Evolutionary conservation across 2,888 invertebrate species (phyloP).

Genomic region (Cantharis flavilabris): DNA sequence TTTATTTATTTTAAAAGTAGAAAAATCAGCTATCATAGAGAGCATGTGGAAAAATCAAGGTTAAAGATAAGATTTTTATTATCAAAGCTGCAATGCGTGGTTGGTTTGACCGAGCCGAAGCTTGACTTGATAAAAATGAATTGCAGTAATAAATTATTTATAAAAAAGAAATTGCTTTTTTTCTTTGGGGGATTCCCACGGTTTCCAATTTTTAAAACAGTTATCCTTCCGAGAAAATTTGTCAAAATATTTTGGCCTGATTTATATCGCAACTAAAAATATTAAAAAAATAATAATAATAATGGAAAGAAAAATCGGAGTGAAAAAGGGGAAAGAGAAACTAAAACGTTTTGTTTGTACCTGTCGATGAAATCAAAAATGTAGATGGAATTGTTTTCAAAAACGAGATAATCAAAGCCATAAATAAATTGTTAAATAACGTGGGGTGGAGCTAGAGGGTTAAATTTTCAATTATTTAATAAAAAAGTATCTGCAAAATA

Average conservation of each 20-base stretch:
- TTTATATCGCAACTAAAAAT: not conserved
- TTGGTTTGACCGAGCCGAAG: not conserved
- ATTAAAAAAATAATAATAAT: not conserved
- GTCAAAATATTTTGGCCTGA: not conserved
- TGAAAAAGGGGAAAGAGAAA: not conserved
- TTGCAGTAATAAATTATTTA: not conserved
- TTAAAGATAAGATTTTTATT: not conserved
- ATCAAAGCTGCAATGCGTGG: not conserved
- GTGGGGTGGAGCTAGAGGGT: conserved; percentile 22
- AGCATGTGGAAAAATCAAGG: not conserved
- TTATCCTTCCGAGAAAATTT: not conserved
- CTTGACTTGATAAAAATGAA: not conserved
- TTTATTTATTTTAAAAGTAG: not conserved
- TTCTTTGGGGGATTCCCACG: not conserved
- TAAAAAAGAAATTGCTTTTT: not conserved
- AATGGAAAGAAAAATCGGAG: not conserved
- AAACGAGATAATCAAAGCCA: not conserved
- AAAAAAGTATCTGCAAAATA: conserved; percentile 31
- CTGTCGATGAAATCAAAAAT: not conserved
- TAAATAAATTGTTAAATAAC: conserved; percentile 9
- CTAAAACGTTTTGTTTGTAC: not conserved
- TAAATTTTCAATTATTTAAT: conserved; percentile 36
- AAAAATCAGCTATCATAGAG: not conserved
- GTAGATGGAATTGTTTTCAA: not conserved
- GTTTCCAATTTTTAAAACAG: too few species aligned